Percentiles rank a stretch among this genome's conserved stretches.
Evolutionary conservation across 2,888 invertebrate genomes (phyloP).

Genomic region (Lucinisca nassula): DNA sequence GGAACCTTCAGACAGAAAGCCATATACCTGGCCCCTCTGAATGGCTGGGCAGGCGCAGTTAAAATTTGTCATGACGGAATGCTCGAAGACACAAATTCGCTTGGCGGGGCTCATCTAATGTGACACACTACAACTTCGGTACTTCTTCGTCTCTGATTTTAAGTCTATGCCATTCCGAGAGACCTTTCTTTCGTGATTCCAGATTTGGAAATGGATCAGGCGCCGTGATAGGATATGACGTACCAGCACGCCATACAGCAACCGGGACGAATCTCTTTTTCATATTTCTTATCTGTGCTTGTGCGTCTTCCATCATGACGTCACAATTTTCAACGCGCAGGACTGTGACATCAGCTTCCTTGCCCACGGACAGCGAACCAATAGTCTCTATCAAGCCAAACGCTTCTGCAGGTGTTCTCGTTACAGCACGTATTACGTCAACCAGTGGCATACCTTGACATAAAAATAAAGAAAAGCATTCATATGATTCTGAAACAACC

Average conservation of each 20-base stretch:
- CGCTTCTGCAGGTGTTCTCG: constrained; percentile 78
- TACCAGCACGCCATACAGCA: constrained; percentile 80
- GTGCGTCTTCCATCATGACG: constrained; percentile 77
- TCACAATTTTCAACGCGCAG: constrained; percentile 77
- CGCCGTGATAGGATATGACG: constrained; percentile 54
- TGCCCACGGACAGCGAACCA: constrained; percentile 75
- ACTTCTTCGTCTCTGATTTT: background rate
- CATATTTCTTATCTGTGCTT: constrained; percentile 74
- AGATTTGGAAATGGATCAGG: constrained; percentile 69
- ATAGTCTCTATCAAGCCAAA: constrained; percentile 68
- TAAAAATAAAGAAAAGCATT: too few species aligned
- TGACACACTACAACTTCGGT: background rate
- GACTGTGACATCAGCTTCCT: constrained; percentile 81
- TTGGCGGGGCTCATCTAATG: too few species aligned
- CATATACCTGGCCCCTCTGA: too few species aligned
- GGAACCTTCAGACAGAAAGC: too few species aligned
- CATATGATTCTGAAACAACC: too few species aligned
- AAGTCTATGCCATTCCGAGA: constrained; percentile 15
- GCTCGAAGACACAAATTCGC: too few species aligned
- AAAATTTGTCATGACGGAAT: too few species aligned
- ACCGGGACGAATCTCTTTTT: constrained; percentile 74
- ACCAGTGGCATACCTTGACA: constrained; percentile 79
- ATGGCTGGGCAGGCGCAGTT: too few species aligned
- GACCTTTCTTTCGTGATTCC: background rate
- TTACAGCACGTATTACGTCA: constrained; percentile 80